Percentiles rank a stretch among this genome's conserved stretches.
phyloP scores from a whole-genome alignment of 1,140 invertebrate genomes.

The Octopus sinensis region DNA sequence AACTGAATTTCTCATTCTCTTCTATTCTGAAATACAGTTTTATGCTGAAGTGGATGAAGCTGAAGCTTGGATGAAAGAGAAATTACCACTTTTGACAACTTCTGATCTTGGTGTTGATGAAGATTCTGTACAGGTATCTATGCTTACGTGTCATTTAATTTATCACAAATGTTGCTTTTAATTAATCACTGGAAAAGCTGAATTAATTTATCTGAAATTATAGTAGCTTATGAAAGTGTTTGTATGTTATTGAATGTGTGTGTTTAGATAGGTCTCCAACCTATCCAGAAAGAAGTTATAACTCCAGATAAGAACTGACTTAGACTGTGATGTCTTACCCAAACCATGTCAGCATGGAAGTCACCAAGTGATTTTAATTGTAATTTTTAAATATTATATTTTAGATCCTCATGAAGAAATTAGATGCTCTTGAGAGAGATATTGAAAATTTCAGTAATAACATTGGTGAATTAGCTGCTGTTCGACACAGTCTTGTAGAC shows the following conservation, averaged over 20 bases:
- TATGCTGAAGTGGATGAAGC: conserved; percentile 98
- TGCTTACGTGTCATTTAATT: too few relatives aligned
- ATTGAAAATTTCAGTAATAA: conserved; percentile 96
- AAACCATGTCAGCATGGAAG: background rate
- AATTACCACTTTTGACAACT: conserved; percentile 89
- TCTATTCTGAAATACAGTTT: conserved; percentile 65
- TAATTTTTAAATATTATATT: background rate
- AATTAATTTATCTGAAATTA: too few relatives aligned
- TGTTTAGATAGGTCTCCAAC: background rate
- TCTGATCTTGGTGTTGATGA: conserved; percentile 97
- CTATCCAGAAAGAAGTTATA: background rate
- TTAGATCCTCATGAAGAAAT: conserved; percentile 91
- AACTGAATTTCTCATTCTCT: too few relatives aligned
- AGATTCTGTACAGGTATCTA: conserved; percentile 73
- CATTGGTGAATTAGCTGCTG: conserved; percentile 75
- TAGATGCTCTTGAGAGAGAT: conserved; percentile 94
- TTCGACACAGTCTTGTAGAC: conserved; percentile 79
- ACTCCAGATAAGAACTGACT: too few relatives aligned
- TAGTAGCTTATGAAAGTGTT: too few relatives aligned
- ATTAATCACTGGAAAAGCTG: too few relatives aligned
- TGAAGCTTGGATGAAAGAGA: conserved; percentile 97
- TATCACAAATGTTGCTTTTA: too few relatives aligned
- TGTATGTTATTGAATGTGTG: too few relatives aligned
- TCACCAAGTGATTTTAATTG: background rate
- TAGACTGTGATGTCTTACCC: background rate